These are phyloP conservation scores for Ricordea florida DNA, from an alignment of 92 coral and sea anemone genomes.

Conservation along the genomic window DNA sequence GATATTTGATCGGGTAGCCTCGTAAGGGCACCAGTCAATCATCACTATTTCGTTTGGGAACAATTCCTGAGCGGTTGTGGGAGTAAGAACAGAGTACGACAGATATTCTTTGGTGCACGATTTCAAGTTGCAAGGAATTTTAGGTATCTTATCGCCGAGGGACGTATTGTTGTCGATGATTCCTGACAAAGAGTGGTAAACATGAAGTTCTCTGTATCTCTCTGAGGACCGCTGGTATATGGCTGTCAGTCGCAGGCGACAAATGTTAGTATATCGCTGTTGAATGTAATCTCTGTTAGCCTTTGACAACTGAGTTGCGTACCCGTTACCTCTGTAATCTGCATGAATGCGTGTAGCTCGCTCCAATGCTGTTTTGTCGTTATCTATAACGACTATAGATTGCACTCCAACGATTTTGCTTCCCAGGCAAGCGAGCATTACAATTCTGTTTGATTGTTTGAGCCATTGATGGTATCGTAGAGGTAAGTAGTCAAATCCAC, in stretches of 20 bases:
- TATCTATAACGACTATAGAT: conserved; percentile 80
- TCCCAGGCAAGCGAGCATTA: conserved; percentile 18
- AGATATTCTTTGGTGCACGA: conserved; percentile 53
- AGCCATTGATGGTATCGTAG: conserved; percentile 9
- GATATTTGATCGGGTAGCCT: conserved; percentile 67
- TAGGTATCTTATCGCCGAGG: not conserved
- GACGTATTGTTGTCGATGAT: conserved; percentile 31
- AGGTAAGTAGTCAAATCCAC: conserved; percentile 45
- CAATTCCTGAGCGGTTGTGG: conserved; percentile 20
- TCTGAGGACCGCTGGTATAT: too few species aligned
- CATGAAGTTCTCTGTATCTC: too few species aligned
- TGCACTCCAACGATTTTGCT: conserved; percentile 71
- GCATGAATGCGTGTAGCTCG: conserved; percentile 88
- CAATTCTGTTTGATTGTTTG: not conserved
- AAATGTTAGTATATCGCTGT: conserved; percentile 50
- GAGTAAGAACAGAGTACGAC: conserved; percentile 46
- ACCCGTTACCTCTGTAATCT: conserved; percentile 80
- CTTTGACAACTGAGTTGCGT: conserved; percentile 57
- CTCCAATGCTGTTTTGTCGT: conserved; percentile 72
- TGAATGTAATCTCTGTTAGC: conserved; percentile 63
- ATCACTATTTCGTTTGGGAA: conserved; percentile 66
- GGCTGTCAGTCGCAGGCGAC: too few species aligned
- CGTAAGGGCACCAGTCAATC: conserved; percentile 88
- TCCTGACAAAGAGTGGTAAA: conserved; percentile 71
- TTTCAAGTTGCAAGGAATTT: conserved; percentile 3